These are phyloP conservation scores for Sebastes steindachneri DNA, from an alignment of 2,797 vertebrate genomes.

Conservation along the genomic window DNA sequence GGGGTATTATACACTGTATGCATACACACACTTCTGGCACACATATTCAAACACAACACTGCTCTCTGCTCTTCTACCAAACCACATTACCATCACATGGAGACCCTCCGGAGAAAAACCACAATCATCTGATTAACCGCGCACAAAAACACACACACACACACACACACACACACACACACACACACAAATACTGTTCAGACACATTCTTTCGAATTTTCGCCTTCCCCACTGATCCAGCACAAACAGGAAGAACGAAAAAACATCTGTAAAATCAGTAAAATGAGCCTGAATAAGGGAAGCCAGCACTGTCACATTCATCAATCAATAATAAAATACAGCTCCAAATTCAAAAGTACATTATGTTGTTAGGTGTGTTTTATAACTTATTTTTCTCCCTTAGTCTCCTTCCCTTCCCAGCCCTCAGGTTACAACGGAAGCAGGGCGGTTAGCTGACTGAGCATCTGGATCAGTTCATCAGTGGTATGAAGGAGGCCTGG, in stretches of 20 bases:
- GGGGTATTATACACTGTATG: background rate
- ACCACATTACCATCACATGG: slow-evolving; percentile 67
- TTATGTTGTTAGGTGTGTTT: background rate
- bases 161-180: slow-evolving; percentile 7
- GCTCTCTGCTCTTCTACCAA: slow-evolving; percentile 20
- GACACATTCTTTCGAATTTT: slow-evolving; percentile 35
- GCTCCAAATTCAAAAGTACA: background rate
- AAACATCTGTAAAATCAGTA: slow-evolving; percentile 24
- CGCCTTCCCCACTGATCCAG: slow-evolving; percentile 17
- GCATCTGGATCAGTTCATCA: slow-evolving; percentile 48
- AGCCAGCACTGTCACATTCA: background rate
- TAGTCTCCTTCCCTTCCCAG: background rate
- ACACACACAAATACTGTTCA: slow-evolving; percentile 16
- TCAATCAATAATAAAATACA: background rate
- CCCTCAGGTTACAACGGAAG: slow-evolving; percentile 21
- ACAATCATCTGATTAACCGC: slow-evolving; percentile 73
- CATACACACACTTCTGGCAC: background rate
- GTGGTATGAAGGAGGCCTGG: slow-evolving; percentile 22
- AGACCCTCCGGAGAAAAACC: slow-evolving; percentile 35
- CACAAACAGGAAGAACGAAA: slow-evolving; percentile 16
- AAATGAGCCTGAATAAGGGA: background rate
- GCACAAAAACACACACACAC: slow-evolving; percentile 19
- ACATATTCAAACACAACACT: slow-evolving; percentile 16
- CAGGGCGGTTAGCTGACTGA: background rate
- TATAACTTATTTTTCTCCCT: background rate